Evolutionary conservation across 2,113 vertebrate genomes (phyloP).

Genomic region (Cyanistes caeruleus): DNA sequence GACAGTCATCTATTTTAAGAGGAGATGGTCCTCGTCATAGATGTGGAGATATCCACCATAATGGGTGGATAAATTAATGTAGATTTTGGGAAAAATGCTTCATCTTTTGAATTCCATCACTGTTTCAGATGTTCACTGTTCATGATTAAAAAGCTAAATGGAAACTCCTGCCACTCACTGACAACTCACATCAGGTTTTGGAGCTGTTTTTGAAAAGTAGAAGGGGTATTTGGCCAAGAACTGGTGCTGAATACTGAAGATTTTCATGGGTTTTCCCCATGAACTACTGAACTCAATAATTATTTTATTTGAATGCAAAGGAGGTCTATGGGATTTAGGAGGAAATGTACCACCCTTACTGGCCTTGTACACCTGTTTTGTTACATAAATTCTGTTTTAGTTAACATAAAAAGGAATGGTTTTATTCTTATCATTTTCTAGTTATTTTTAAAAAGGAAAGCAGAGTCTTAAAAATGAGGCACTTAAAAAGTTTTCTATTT

Average conservation of each 20-base stretch:
- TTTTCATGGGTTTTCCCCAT: neutral
- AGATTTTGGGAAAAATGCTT: neutral
- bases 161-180: neutral
- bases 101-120: neutral
- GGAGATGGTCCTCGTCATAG: accelerated
- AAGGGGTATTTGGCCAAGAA: neutral
- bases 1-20: neutral
- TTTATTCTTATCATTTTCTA: neutral
- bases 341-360: neutral
- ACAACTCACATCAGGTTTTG: neutral
- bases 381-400: neutral
- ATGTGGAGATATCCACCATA: neutral
- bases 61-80: neutral
- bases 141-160: neutral
- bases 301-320: neutral
- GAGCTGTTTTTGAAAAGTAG: neutral
- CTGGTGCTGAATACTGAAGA: neutral
- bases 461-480: neutral
- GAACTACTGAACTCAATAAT: neutral
- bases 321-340: neutral
- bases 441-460: neutral
- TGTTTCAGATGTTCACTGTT: neutral
- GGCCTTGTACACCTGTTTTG: neutral
- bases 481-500: neutral
- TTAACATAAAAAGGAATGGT: neutral